Evolutionary conservation across 2,113 vertebrate genomes (phyloP).

Genomic region (Notothenia rossii): DNA sequence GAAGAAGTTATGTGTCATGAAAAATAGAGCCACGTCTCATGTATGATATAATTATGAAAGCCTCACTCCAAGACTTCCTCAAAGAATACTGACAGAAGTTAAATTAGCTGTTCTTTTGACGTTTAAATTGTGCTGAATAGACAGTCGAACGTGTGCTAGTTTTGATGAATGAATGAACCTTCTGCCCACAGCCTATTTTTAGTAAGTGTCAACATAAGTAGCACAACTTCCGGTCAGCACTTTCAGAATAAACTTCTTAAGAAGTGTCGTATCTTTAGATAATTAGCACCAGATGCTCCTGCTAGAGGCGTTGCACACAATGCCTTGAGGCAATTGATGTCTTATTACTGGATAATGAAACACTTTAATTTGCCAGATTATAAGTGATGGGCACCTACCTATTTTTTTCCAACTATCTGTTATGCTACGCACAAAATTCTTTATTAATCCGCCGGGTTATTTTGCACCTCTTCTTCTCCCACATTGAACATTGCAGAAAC

Average conservation of each 20-base stretch:
- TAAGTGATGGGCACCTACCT: no score
- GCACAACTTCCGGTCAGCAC: slow-evolving; percentile 18
- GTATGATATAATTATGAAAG: slow-evolving; percentile 43
- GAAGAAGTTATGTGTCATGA: slow-evolving; percentile 47
- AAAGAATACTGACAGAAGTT: not conserved
- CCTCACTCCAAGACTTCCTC: slow-evolving; percentile 41
- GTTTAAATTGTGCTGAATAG: not conserved
- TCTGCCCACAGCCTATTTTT: slow-evolving; percentile 9
- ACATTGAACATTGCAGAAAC: no score
- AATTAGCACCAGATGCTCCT: not conserved
- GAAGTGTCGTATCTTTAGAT: not conserved
- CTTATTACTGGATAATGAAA: not conserved
- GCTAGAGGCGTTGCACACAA: not conserved
- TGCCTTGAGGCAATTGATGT: not conserved
- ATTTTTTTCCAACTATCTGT: not conserved
- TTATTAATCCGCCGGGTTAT: no score
- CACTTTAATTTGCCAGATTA: not conserved
- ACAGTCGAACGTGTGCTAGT: not conserved
- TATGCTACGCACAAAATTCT: no score
- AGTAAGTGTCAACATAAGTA: slow-evolving; percentile 19
- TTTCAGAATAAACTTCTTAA: slow-evolving; percentile 62
- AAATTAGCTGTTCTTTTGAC: not conserved
- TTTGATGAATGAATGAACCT: slow-evolving; percentile 67
- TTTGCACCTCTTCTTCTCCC: no score
- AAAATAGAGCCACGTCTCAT: slow-evolving; percentile 69